A percentile compares a stretch with the other conserved stretches of the same genome.
phyloP scores from a whole-genome alignment of 1,140 invertebrate genomes.

The Philopotamus ludificatus region DNA sequence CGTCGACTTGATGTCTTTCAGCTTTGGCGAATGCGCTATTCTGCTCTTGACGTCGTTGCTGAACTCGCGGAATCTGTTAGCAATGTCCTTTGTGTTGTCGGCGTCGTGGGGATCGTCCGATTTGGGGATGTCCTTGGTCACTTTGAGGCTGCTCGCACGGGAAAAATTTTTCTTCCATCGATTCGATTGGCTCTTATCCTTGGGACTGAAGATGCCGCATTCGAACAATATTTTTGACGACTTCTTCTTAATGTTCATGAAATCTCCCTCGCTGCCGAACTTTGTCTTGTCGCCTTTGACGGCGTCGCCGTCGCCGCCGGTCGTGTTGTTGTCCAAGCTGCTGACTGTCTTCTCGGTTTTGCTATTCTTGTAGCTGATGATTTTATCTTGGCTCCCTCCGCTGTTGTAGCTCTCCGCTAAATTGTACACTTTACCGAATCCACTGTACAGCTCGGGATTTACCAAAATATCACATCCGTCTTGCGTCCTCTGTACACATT shows the following conservation, averaged over 20 bases:
- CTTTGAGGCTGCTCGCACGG: conserved; percentile 34
- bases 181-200: conserved; percentile 27
- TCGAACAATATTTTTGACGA: conserved; percentile 32
- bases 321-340: conserved; percentile 7
- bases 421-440: conserved; percentile 29
- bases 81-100: conserved; percentile 18
- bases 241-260: conserved; percentile 37
- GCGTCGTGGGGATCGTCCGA: neutral
- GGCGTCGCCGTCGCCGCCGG: neutral
- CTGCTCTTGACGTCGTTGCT: conserved; percentile 38
- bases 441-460: conserved; percentile 18
- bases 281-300: conserved; percentile 26
- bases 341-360: conserved; percentile 5
- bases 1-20: conserved; percentile 29
- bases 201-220: conserved; percentile 28
- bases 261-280: conserved; percentile 37
- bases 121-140: conserved; percentile 18
- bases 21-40: conserved; percentile 37
- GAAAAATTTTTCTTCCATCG: conserved; percentile 25
- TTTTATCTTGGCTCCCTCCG: conserved; percentile 14
- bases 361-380: conserved; percentile 4
- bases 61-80: conserved; percentile 21
- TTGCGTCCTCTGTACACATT: too few relatives aligned
- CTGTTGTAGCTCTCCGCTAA: neutral
- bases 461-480: conserved; percentile 40